phyloP scores from a whole-genome alignment of 1,140 invertebrate species.

The Caenorhabditis briggsae region DNA sequence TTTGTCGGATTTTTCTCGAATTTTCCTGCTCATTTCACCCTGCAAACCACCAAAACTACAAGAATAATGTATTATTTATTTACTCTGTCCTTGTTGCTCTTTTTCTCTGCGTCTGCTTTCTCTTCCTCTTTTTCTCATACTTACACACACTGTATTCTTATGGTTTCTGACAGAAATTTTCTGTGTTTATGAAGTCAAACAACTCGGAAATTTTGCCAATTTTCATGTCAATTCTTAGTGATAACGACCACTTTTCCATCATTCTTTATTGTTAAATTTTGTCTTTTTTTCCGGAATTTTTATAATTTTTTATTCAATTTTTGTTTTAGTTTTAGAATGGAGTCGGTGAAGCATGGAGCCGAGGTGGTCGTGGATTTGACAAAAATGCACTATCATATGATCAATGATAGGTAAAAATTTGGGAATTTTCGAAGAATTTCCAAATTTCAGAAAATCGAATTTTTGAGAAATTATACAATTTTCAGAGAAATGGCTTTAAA shows the following conservation, averaged over 20 bases:
- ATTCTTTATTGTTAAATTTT: neutral
- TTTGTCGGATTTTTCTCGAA: too few relatives aligned
- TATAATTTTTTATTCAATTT: neutral
- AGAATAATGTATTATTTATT: neutral
- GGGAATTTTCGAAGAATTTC: too few relatives aligned
- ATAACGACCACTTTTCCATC: conserved; percentile 28
- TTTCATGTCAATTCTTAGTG: neutral
- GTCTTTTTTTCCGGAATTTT: neutral
- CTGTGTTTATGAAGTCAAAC: neutral
- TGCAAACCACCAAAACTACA: too few relatives aligned
- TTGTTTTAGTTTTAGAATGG: conserved; percentile 9
- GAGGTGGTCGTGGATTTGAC: conserved; percentile 23
- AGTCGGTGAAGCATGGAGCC: neutral
- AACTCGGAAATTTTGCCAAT: neutral
- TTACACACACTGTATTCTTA: too few relatives aligned
- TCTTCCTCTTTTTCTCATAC: neutral
- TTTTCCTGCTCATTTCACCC: too few relatives aligned
- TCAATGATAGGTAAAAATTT: conserved; percentile 32
- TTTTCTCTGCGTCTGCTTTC: too few relatives aligned
- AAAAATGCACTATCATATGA: conserved; percentile 44
- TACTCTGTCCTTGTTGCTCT: neutral
- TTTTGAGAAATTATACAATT: too few relatives aligned
- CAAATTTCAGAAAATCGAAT: too few relatives aligned
- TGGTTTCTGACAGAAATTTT: too few relatives aligned
- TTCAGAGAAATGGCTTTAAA: too few relatives aligned